Evolutionary conservation across 2,888 invertebrate genomes (phyloP).

Genomic region (Emmelina monodactyla): DNA sequence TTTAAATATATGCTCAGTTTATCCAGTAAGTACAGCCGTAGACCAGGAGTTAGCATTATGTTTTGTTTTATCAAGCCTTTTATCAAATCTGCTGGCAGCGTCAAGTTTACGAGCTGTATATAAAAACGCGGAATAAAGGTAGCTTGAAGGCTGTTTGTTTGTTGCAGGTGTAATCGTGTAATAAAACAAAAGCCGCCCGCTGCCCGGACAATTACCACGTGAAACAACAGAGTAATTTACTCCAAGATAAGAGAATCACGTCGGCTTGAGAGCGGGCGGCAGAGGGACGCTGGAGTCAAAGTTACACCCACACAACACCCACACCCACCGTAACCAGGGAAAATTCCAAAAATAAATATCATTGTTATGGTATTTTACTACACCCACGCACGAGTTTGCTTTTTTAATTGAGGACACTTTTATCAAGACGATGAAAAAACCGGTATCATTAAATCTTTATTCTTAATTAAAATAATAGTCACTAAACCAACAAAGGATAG

Average conservation of each 20-base stretch:
- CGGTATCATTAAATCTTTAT: too few species aligned
- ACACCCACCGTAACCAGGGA: too few species aligned
- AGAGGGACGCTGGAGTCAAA: background rate
- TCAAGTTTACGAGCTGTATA: background rate
- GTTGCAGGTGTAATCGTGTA: slow-evolving; percentile 16
- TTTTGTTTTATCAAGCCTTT: too few species aligned
- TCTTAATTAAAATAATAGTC: background rate
- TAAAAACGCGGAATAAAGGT: slow-evolving; percentile 13
- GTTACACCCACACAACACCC: too few species aligned
- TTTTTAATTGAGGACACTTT: too few species aligned
- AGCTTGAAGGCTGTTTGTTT: slow-evolving; percentile 7
- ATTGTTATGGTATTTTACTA: background rate
- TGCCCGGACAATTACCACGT: slow-evolving; percentile 33
- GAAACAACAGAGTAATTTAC: slow-evolving; percentile 44
- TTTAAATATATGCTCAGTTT: too few species aligned
- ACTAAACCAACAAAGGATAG: slow-evolving; percentile 1
- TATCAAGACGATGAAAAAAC: too few species aligned
- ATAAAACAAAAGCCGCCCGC: slow-evolving; percentile 28
- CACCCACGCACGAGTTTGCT: background rate
- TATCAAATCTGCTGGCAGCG: too few species aligned
- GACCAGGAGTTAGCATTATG: too few species aligned
- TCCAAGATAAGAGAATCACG: slow-evolving; percentile 46
- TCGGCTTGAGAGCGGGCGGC: slow-evolving; percentile 17
- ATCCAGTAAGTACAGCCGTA: too few species aligned
- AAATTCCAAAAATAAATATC: too few species aligned